phyloP scores from a whole-genome alignment of 2,113 vertebrate genomes.

The Carassius gibelio region DNA sequence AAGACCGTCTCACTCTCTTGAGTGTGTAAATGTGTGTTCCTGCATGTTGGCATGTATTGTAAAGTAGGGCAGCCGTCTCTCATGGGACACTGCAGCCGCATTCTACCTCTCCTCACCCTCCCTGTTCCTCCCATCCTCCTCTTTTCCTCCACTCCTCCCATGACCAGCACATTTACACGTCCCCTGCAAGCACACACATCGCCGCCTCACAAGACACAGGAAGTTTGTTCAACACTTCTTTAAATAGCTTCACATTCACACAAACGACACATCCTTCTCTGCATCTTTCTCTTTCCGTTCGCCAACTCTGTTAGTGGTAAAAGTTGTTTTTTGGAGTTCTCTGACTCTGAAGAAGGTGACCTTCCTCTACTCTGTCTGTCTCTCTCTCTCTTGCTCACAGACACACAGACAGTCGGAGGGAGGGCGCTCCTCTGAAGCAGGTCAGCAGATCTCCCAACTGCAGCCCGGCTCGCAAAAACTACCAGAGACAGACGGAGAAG shows the following conservation, averaged over 20 bases:
- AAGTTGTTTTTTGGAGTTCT: not conserved
- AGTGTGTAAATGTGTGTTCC: conserved; percentile 33
- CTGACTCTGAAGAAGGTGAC: conserved; percentile 3
- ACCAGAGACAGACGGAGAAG: conserved; percentile 55
- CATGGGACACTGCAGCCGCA: conserved; percentile 55
- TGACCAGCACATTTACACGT: conserved; percentile 53
- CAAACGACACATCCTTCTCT: not conserved
- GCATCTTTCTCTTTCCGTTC: not conserved
- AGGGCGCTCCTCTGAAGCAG: conserved; percentile 65
- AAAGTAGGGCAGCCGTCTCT: conserved; percentile 68
- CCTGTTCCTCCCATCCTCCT: conserved; percentile 49
- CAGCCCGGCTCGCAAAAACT: conserved; percentile 64
- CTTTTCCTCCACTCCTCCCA: conserved; percentile 49
- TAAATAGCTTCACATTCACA: conserved; percentile 53
- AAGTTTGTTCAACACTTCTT: conserved; percentile 67
- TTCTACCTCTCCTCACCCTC: conserved; percentile 51
- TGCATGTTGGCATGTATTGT: conserved; percentile 36
- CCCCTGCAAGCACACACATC: conserved; percentile 46
- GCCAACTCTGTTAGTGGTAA: not conserved
- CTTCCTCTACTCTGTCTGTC: not conserved
- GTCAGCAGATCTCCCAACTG: conserved; percentile 63
- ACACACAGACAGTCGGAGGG: conserved; percentile 67
- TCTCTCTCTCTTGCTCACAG: conserved; percentile 51
- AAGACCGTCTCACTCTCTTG: conserved; percentile 1
- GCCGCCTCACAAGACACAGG: conserved; percentile 35